Percentiles rank a stretch among this genome's conserved stretches.
Conservation (phyloP, 1,140 invertebrate species). For the Zaprionus kolodkinae region DNA sequence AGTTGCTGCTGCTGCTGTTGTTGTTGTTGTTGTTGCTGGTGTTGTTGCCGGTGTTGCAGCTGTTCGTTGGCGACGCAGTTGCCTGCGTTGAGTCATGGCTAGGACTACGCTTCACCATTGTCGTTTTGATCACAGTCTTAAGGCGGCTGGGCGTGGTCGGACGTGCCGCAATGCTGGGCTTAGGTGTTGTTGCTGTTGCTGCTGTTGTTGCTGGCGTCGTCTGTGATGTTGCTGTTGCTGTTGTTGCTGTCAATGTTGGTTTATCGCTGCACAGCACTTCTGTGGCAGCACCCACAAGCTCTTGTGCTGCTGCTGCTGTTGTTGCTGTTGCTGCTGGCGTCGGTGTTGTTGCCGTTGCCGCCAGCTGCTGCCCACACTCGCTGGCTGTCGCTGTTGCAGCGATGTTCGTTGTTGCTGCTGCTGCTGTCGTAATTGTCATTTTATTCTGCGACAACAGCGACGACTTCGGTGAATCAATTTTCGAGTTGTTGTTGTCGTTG, state of each 20-base stretch:
- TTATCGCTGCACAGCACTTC: slow-evolving; percentile 78
- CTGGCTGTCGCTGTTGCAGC: slow-evolving; percentile 53
- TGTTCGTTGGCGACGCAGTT: slow-evolving; percentile 60
- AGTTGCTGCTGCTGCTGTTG: slow-evolving; percentile 41
- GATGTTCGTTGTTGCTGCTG: slow-evolving; percentile 52
- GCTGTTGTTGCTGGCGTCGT: slow-evolving; percentile 19
- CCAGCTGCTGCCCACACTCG: slow-evolving; percentile 70
- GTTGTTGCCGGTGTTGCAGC: slow-evolving; percentile 51
- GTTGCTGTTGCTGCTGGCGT: slow-evolving; percentile 36
- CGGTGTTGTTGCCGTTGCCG: slow-evolving; percentile 35
- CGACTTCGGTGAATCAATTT: slow-evolving; percentile 78
- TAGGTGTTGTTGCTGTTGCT: slow-evolving; percentile 58
- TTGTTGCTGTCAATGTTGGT: slow-evolving; percentile 73
- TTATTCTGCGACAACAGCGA: slow-evolving; percentile 78
- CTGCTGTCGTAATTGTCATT: slow-evolving; percentile 81
- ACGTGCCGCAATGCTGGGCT: slow-evolving; percentile 76
- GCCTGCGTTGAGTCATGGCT: slow-evolving; percentile 77
- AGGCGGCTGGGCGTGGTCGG: slow-evolving; percentile 80
- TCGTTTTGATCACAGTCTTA: slow-evolving; percentile 84
- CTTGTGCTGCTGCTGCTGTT: slow-evolving; percentile 41
- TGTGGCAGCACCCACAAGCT: slow-evolving; percentile 79
- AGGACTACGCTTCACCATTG: slow-evolving; percentile 83
- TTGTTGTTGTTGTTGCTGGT: slow-evolving; percentile 34
- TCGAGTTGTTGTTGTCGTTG: slow-evolving; percentile 49
- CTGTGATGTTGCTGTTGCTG: slow-evolving; percentile 37